Evolutionary conservation across 30 jellyfish, hydroid and myxozoan species (phyloP).

Genomic region (Turritopsis dohrnii): DNA sequence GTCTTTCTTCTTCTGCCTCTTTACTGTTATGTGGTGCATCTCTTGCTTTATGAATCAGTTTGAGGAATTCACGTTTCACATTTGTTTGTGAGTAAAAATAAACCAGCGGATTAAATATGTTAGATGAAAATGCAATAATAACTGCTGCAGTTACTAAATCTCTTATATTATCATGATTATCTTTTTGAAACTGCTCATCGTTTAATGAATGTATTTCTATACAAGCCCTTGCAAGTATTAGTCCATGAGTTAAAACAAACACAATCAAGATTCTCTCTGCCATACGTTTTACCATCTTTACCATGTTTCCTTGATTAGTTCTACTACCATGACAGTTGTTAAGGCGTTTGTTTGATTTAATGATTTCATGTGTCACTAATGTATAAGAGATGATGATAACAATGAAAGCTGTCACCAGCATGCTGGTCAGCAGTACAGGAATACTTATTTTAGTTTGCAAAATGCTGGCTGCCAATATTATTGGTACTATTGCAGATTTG

Average conservation of each 20-base stretch:
- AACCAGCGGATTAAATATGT: background rate
- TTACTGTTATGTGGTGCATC: background rate
- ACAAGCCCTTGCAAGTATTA: background rate
- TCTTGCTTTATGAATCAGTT: background rate
- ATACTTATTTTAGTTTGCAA: background rate
- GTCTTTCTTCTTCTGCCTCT: background rate
- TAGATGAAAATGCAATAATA: background rate
- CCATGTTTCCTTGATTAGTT: background rate
- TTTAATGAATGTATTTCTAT: background rate
- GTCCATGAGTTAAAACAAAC: background rate
- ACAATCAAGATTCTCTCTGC: background rate
- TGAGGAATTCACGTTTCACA: background rate
- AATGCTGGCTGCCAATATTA: background rate
- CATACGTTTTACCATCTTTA: background rate
- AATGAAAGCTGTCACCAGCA: background rate
- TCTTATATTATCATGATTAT: background rate
- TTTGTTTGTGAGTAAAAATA: slow-evolving; percentile 4
- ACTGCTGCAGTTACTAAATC: background rate
- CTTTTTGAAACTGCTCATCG: background rate
- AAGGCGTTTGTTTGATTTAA: background rate
- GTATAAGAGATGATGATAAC: background rate
- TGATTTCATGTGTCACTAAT: background rate
- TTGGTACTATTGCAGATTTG: background rate
- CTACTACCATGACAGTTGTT: background rate
- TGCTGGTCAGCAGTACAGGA: background rate